A percentile compares a stretch with the other conserved stretches of the same genome.
These are phyloP conservation scores for Zosterops pallidus DNA, from an alignment of 2,113 vertebrate species.

Conservation along the genomic window DNA sequence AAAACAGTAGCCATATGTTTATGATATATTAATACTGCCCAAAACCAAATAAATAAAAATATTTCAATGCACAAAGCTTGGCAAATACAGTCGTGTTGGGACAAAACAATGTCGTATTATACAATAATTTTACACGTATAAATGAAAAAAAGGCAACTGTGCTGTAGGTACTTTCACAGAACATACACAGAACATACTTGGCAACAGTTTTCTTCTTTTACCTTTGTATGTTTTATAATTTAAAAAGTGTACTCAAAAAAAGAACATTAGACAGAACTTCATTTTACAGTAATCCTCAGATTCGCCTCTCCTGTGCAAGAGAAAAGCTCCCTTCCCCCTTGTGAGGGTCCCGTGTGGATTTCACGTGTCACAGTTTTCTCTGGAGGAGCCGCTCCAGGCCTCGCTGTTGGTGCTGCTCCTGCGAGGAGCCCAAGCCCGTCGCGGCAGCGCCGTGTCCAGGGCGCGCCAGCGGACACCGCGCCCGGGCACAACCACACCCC, in stretches of 20 bases:
- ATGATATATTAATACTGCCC: conserved; percentile 80
- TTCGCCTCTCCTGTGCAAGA: conserved; percentile 8
- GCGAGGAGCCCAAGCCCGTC: background rate
- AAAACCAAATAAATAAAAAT: conserved; percentile 84
- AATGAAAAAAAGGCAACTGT: conserved; percentile 73
- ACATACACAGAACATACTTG: conserved; percentile 51
- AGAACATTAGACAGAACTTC: conserved; percentile 39
- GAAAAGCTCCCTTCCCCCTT: background rate
- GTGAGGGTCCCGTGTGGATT: background rate
- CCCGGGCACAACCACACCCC: background rate
- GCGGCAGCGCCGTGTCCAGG: background rate
- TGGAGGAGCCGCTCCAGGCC: background rate
- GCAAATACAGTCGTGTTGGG: conserved; percentile 67
- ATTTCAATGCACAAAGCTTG: conserved; percentile 74
- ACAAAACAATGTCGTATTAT: conserved; percentile 67
- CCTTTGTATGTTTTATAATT: conserved; percentile 16
- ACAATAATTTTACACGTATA: conserved; percentile 75
- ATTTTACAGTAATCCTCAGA: conserved; percentile 3
- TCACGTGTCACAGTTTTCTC: conserved; percentile 16
- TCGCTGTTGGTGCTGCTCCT: background rate
- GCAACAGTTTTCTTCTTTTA: conserved; percentile 44
- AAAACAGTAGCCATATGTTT: conserved; percentile 80
- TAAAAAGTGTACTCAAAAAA: conserved; percentile 32
- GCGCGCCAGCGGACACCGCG: background rate
- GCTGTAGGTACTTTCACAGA: conserved; percentile 69